Evolutionary conservation across 1,140 invertebrate genomes (phyloP).

Genomic region (Drosophila sechellia): DNA sequence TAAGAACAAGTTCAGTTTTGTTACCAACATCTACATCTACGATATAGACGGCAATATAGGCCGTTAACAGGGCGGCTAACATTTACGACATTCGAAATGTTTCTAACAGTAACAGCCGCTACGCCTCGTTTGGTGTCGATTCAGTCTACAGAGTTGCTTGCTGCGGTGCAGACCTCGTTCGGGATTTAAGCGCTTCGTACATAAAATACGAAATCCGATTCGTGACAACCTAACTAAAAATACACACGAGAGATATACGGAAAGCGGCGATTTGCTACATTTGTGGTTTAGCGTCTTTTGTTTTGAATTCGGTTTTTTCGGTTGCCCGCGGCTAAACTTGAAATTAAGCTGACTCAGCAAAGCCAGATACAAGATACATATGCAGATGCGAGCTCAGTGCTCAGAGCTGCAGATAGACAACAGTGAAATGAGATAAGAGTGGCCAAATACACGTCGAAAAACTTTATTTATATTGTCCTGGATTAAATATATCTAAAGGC

Average conservation of each 20-base stretch:
- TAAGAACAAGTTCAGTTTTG: too few species aligned
- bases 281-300: slow-evolving; percentile 66
- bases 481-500: slow-evolving; percentile 81
- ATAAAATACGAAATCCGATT: slow-evolving; percentile 12
- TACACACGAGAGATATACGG: slow-evolving; percentile 11
- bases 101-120: background rate
- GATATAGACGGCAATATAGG: background rate
- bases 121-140: slow-evolving; percentile 18
- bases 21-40: background rate
- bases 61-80: background rate
- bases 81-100: slow-evolving; percentile 9
- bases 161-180: slow-evolving; percentile 50
- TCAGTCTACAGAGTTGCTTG: slow-evolving; percentile 49
- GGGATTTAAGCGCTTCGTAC: slow-evolving; percentile 22
- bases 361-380: slow-evolving; percentile 52
- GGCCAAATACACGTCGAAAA: slow-evolving; percentile 55
- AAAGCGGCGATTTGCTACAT: slow-evolving; percentile 30
- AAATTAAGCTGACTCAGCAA: slow-evolving; percentile 81
- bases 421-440: slow-evolving; percentile 44
- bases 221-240: slow-evolving; percentile 13
- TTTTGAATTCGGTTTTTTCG: slow-evolving; percentile 50
- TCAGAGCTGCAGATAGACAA: slow-evolving; percentile 41
- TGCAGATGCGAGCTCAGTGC: slow-evolving; percentile 51
- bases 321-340: slow-evolving; percentile 72
- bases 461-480: slow-evolving; percentile 84